Conservation (phyloP, 2,113 vertebrate species). For the Naja naja region DNA sequence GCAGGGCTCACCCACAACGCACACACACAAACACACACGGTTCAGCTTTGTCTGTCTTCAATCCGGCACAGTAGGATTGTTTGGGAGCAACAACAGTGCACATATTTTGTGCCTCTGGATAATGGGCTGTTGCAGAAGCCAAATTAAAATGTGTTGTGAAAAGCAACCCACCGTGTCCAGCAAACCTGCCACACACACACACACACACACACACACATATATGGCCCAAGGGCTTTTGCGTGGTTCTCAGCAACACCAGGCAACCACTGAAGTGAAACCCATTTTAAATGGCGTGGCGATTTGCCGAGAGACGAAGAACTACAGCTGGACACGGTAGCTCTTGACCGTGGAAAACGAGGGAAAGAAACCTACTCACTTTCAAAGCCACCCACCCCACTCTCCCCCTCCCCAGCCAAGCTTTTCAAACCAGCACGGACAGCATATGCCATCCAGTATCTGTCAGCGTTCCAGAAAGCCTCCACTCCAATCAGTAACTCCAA, state of each 20-base stretch:
- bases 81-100: not conserved
- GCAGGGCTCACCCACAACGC: no score
- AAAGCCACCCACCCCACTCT: no score
- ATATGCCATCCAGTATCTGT: not conserved
- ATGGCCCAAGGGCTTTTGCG: not conserved
- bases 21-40: no score
- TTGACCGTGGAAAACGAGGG: not conserved
- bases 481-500: no score
- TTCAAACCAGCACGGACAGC: not conserved
- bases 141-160: not conserved
- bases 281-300: not conserved
- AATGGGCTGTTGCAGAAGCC: not conserved
- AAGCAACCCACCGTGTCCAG: not conserved
- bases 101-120: not conserved
- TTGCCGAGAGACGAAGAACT: not conserved
- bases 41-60: not conserved
- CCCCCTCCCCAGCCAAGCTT: not conserved
- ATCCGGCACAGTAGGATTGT: not conserved
- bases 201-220: no score
- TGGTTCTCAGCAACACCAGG: not conserved
- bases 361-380: rapidly evolving
- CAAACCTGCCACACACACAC: no score
- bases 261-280: not conserved
- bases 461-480: no score
- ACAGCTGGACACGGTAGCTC: not conserved